phyloP scores from a whole-genome alignment of 2,888 invertebrate genomes.

The Andricus quercusramuli region DNA sequence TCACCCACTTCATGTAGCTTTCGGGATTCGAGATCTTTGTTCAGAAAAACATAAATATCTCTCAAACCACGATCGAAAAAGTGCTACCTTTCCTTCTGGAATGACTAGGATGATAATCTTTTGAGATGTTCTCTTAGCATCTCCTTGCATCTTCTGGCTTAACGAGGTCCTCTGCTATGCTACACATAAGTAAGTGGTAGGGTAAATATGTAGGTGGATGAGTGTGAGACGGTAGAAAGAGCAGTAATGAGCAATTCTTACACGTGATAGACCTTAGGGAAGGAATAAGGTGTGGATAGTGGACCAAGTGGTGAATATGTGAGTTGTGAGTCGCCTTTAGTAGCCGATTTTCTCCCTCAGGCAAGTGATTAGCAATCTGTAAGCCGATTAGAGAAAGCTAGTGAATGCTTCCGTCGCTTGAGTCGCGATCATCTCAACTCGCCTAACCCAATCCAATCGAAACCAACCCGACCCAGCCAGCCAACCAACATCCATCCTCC shows the following conservation, averaged over 20 bases:
- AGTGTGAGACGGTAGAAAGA: constrained; percentile 18
- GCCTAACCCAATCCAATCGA: constrained; percentile 62
- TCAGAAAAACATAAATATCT: no score
- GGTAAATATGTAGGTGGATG: background rate
- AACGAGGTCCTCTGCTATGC: background rate
- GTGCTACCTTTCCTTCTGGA: no score
- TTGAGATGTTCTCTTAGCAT: background rate
- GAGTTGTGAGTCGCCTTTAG: background rate
- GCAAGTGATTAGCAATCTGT: constrained; percentile 76
- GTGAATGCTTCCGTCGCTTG: constrained; percentile 69
- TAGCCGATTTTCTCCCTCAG: constrained; percentile 58
- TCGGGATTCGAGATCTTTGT: no score
- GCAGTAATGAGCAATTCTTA: constrained; percentile 49
- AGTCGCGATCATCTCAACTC: constrained; percentile 39
- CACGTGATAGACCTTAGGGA: constrained; percentile 46
- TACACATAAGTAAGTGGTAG: background rate
- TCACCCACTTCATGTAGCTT: no score
- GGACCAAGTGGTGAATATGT: background rate
- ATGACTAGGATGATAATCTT: background rate
- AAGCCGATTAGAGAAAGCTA: constrained; percentile 74
- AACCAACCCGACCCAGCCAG: constrained; percentile 50
- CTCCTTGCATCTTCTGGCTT: background rate
- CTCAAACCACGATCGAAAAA: no score
- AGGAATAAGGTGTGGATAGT: background rate
- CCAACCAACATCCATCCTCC: constrained; percentile 53